Base-by-base conservation (phyloP, 2,113 vertebrate genomes). In the Haliaeetus leucogaster region DNA sequence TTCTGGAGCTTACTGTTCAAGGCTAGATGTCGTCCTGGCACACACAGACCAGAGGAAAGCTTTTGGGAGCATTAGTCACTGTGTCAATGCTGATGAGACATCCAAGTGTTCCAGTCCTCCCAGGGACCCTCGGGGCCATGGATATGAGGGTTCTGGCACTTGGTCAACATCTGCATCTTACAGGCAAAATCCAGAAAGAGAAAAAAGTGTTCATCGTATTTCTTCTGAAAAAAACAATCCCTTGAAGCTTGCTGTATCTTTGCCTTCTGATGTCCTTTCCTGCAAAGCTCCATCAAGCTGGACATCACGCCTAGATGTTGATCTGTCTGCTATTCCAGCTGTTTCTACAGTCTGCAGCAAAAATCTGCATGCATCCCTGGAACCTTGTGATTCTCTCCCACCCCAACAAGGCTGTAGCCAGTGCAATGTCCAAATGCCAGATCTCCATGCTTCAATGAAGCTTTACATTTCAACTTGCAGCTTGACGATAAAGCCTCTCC, bases 381-480 rank as follows among this genome's bases (percentile, higher is more conserved):
- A 94, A 76, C 73, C 95, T 11, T 85, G 82, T 62, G 61, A 80
- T 61, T 79, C 92, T 55, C n/a, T 89, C 48, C 34, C 78, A 82
- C 4, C 9, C 4, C 95, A 42, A 13, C 66, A 90, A 66, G 63
- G 91, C 61, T 95, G 77, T 80, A 90, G 79, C 45, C 90, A 77
- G 20, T 94, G 89, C 90, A 90, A 38, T 63, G 63, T 32, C 53
- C 85, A 68, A 40, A 67, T 94, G 76, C 73, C 95, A 93, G 93
- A 97, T 65, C 78, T 96, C 59, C 95, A 90, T 66, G 45, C 95
- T 81, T 97, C 95, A 82, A 22, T 98, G 90, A 98, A 98, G 52
- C 89, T 98, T 72, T 95, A 98, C 65, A 96, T 98, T 95, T 98
- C 98, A 77, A 98, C 97, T 6, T 98, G 97, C 97, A 98, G 94